Base-by-base conservation (phyloP, 2,113 vertebrate species). In the Heteronetta atricapilla region DNA sequence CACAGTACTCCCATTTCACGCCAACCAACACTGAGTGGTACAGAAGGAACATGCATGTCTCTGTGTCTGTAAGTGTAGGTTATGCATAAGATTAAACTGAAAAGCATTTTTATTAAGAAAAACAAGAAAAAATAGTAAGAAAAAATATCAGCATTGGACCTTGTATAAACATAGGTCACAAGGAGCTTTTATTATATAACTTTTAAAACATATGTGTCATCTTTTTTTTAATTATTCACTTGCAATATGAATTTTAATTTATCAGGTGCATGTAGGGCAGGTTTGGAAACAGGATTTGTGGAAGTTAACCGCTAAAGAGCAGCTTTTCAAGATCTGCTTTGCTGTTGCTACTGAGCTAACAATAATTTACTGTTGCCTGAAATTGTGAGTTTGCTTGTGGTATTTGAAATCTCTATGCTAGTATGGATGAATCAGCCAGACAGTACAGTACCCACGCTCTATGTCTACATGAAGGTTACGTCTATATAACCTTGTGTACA, bases 311-410 rank as follows among this genome's bases (percentile, higher is more conserved):
- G 42, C 50, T 19, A 86, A 48, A 82, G 21, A 87, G 62, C 44
- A 95, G 84, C 67, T 95, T 92, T 69, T 62, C 83, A 85, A 73
- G 78, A 83, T 34, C 70, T 85, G 55, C 48, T 93, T 91, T 63
- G 34, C 67, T 50, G 18, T 10, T 86, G 38, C 79, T 90, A 26
- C 68, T 44, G 79, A 88, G 38, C 83, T 64, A 80, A 78, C 42
- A 84, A 60, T 66, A 84, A 93, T 94, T 94, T 85, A 69, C 25
- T 70, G 34, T 33, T 76, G 31, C 56, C 34, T 18, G 8, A 87
- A 55, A 64, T 5, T n/a, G 52, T 62, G 72, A 63, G 89, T 69
- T 89, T 82, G 52, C 70, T 93, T 72, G 42, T 79, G 62, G 7
- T 70, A 56, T 38, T 38, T 85, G 70, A 83, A 56, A 53, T 48